Percentiles rank a stretch among this genome's conserved stretches.
Evolutionary conservation across 2,888 invertebrate species (phyloP).

Genomic region (Tetanocera ferruginea): DNA sequence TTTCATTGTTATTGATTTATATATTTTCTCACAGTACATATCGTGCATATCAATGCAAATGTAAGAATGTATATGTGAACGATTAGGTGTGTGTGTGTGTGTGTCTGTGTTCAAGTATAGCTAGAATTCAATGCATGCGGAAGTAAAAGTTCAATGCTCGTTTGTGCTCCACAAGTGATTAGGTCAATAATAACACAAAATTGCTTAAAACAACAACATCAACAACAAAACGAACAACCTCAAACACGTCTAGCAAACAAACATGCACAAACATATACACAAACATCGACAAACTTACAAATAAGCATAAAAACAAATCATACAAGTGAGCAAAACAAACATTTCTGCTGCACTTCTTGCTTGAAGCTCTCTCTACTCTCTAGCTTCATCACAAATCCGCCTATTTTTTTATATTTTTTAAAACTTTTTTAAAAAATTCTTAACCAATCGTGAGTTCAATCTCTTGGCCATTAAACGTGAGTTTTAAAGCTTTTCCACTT

Average conservation of each 20-base stretch:
- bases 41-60: too few relatives aligned
- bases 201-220: slow-evolving; percentile 50
- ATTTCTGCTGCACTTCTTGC: too few relatives aligned
- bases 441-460: slow-evolving; percentile 27
- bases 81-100: not conserved
- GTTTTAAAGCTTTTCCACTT: not conserved
- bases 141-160: slow-evolving; percentile 70
- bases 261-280: not conserved
- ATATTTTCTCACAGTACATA: too few relatives aligned
- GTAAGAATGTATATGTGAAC: not conserved
- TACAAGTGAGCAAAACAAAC: slow-evolving; percentile 21
- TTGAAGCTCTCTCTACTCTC: not conserved
- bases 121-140: slow-evolving; percentile 63
- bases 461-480: not conserved
- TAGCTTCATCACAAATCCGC: not conserved
- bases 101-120: not conserved
- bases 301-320: slow-evolving; percentile 40
- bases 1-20: too few relatives aligned
- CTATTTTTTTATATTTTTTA: not conserved
- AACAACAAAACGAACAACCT: slow-evolving; percentile 40
- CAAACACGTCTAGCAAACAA: slow-evolving; percentile 1
- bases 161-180: slow-evolving; percentile 70
- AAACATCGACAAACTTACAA: slow-evolving; percentile 31
- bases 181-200: slow-evolving; percentile 69
- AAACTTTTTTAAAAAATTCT: slow-evolving; percentile 17